Evolutionary conservation across 35 echinoderm and acorn worm genomes (phyloP).

Genomic region (Nesometra sesokonis): DNA sequence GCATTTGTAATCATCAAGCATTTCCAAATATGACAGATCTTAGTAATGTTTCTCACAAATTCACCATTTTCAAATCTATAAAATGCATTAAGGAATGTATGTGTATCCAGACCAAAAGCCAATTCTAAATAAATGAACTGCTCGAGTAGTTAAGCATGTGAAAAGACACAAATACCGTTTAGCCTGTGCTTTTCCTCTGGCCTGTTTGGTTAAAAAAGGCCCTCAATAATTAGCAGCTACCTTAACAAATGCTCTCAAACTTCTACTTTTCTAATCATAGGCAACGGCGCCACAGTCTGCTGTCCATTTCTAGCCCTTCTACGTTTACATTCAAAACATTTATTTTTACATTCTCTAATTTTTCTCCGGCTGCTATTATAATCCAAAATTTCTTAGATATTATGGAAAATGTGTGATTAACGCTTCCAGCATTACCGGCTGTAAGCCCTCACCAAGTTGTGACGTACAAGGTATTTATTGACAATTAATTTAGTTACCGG

Average conservation of each 20-base stretch:
- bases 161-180: conserved; percentile 40
- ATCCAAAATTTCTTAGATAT: conserved; percentile 17
- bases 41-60: too few species aligned
- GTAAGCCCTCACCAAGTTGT: too few species aligned
- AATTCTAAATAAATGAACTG: conserved; percentile 35
- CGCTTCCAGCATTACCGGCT: too few species aligned
- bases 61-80: too few species aligned
- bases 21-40: too few species aligned
- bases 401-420: too few species aligned
- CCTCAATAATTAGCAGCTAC: conserved; percentile 11
- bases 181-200: background rate
- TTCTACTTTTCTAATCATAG: background rate
- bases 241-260: conserved; percentile 3
- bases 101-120: conserved; percentile 12
- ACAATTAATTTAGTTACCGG: conserved; percentile 35
- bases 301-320: conserved; percentile 1
- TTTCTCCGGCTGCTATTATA: background rate
- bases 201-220: conserved; percentile 22
- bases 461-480: too few species aligned
- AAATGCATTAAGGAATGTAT: background rate
- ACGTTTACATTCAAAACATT: conserved; percentile 23
- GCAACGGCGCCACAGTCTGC: conserved; percentile 15
- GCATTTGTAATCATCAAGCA: too few species aligned
- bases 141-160: conserved; percentile 23
- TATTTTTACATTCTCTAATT: conserved; percentile 10